Conservation (phyloP, 2,797 vertebrate species). For the Triplophysa yarkandensis region DNA sequence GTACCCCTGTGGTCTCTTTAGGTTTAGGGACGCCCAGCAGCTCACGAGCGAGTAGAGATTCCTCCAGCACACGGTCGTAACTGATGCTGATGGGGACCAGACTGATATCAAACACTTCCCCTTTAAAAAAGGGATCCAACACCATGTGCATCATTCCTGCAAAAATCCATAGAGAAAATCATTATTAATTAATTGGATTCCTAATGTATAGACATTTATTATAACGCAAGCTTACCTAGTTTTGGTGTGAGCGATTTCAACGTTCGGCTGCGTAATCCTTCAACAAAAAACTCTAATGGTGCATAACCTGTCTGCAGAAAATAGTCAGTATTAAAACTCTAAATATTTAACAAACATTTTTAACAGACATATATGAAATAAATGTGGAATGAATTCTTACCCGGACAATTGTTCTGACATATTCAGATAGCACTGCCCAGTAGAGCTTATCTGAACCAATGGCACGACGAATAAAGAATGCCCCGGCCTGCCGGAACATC, state of each 20-base stretch:
- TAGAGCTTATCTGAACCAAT: slow-evolving; percentile 92
- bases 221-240: slow-evolving; percentile 73
- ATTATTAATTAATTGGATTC: too few species aligned
- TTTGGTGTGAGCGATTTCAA: slow-evolving; percentile 91
- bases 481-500: slow-evolving; percentile 89
- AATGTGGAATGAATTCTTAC: slow-evolving; percentile 63
- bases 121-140: slow-evolving; percentile 93
- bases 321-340: too few species aligned
- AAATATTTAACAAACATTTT: too few species aligned
- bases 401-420: slow-evolving; percentile 89
- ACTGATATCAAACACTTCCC: slow-evolving; percentile 90
- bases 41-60: slow-evolving; percentile 89
- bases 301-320: slow-evolving; percentile 84
- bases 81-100: slow-evolving; percentile 95
- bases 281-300: slow-evolving; percentile 95
- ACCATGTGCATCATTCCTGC: slow-evolving; percentile 97
- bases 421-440: slow-evolving; percentile 95
- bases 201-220: neutral
- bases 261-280: slow-evolving; percentile 92
- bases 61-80: slow-evolving; percentile 93
- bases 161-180: too few species aligned
- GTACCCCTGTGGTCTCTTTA: slow-evolving; percentile 88
- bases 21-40: slow-evolving; percentile 93
- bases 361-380: too few species aligned
- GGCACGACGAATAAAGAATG: slow-evolving; percentile 92